Evolutionary conservation across 2,113 vertebrate species (phyloP).

Genomic region (Pelvicachromis taeniatus): DNA sequence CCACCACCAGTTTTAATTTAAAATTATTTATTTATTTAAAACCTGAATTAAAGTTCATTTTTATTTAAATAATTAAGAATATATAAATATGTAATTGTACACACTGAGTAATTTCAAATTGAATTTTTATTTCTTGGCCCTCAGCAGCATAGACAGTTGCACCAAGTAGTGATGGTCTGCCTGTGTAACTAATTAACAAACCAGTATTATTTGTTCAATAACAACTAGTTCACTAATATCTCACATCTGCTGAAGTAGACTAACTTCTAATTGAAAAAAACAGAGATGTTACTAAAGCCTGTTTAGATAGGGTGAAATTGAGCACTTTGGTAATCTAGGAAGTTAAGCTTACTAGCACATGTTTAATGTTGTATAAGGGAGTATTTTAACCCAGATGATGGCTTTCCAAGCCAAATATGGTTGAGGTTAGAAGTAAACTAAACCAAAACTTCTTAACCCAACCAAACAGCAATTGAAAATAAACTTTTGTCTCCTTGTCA

Average conservation of each 20-base stretch:
- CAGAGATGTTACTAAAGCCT: not conserved
- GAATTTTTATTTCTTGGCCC: not conserved
- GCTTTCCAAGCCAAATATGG: not conserved
- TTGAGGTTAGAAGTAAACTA: not conserved
- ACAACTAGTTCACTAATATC: not conserved
- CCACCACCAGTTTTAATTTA: not conserved
- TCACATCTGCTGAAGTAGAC: accelerated
- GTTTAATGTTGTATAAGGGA: not conserved
- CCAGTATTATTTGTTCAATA: not conserved
- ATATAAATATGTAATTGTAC: not conserved
- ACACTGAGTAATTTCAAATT: not conserved
- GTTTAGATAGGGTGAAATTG: not conserved
- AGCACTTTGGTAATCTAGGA: not conserved
- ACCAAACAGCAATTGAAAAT: not conserved
- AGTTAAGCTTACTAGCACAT: accelerated
- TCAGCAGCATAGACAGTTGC: not conserved
- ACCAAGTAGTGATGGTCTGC: not conserved
- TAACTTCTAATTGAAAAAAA: not conserved
- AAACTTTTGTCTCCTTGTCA: not conserved
- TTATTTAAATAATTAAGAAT: not conserved
- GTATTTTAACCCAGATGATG: not conserved
- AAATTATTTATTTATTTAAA: not conserved
- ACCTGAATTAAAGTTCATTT: not conserved
- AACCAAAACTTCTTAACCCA: not conserved
- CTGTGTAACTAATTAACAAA: not conserved